Base-by-base conservation (phyloP, 2,113 vertebrate species). In the Cavia porcellus region DNA sequence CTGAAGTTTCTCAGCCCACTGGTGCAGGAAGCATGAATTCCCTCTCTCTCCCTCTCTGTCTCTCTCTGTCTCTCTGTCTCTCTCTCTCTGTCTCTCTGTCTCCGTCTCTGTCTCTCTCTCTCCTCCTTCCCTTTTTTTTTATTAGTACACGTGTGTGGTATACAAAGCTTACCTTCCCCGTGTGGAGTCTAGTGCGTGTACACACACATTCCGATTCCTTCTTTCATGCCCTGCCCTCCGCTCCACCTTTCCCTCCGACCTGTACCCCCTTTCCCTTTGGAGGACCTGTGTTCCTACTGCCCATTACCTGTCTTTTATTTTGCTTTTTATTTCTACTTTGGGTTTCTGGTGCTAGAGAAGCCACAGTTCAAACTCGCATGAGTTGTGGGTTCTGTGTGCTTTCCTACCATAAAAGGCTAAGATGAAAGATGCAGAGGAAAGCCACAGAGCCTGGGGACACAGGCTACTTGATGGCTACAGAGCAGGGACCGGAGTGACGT, bases 401-500 rank as follows among this genome's bases (percentile, higher is more conserved):
- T 75, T 38, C 57, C 52, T 1, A 19, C 1, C 1, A 32, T 50
- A 47, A 42, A 84, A 92, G 82, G 22, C 20, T 22, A 17, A 45
- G n/a, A n/a, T 55, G 3, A 74, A 14, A 50, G 28, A 82, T 6
- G 25, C 28, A 11, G 28, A 45, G 11, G 62, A 7, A 47, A 80
- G 50, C 8, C 17, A 0, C 1, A 0, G 32, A 35, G 47, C 30
- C 77, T 1, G 11, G 30, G 68, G 35, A n/a, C 35, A 75, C 19
- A 38, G 52, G n/a, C 80, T 32, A 13, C 0, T 0, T 9, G 79
- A 30, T 9, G 79, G 20, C 0, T 0, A 8, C 0, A 0, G 79
- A 14, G 12, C 28, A 5, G 77, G 11, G 24, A 30, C 0, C 0
- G 0, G 7, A 50, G 66, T 7, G n/a, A 45, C 0, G 0, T 12